These are phyloP conservation scores for Rhinichthys osculus DNA, from an alignment of 2,797 vertebrate species.

Conservation along the genomic window DNA sequence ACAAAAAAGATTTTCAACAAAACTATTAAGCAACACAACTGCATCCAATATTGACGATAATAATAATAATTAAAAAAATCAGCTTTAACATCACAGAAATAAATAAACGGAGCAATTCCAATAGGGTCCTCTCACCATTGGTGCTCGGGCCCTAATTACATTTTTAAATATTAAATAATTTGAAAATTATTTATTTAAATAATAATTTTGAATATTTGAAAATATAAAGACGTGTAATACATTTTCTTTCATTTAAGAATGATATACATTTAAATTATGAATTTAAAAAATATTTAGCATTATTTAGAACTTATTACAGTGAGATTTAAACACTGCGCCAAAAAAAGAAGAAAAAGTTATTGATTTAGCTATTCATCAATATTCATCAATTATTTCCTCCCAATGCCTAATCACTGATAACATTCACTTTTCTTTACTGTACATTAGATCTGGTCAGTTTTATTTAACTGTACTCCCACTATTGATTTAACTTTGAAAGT, in stretches of 20 bases:
- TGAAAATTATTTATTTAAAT: no score
- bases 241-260: not conserved
- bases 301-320: not conserved
- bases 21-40: not conserved
- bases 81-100: no score
- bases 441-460: constrained; percentile 26
- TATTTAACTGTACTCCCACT: constrained; percentile 59
- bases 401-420: constrained; percentile 20
- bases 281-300: not conserved
- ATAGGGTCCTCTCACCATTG: no score
- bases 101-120: no score
- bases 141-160: no score
- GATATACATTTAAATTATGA: no score
- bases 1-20: not conserved
- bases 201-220: not conserved
- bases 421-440: not conserved
- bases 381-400: not conserved
- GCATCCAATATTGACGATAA: not conserved
- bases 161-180: no score
- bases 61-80: no score
- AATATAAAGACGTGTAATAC: not conserved
- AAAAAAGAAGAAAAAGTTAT: no score
- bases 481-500: not conserved
- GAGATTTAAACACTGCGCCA: not conserved
- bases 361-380: not conserved